These are phyloP conservation scores for Plutella xylostella DNA, from an alignment of 2,888 invertebrate species.

Conservation along the genomic window DNA sequence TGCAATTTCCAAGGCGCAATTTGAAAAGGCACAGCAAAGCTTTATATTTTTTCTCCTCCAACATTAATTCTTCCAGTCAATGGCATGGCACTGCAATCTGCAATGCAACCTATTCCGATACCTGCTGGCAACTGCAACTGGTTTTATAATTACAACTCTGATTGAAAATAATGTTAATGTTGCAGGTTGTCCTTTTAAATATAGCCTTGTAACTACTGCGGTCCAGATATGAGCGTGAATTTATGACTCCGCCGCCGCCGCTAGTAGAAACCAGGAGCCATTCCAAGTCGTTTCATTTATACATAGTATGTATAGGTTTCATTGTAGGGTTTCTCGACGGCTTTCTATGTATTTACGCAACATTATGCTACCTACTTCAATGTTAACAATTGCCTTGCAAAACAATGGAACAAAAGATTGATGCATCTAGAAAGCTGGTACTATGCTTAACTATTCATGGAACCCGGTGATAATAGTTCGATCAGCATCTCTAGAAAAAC, in stretches of 20 bases:
- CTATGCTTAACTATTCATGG: neutral
- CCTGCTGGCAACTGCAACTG: neutral
- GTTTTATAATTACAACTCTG: conserved; percentile 1
- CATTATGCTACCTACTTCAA: no score
- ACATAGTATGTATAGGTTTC: no score
- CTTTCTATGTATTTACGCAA: neutral
- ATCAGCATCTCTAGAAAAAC: conserved; percentile 1
- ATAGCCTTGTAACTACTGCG: no score
- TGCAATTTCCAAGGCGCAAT: neutral
- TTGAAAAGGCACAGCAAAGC: no score
- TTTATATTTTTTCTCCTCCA: no score
- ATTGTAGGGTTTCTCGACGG: neutral
- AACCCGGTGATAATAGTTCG: neutral
- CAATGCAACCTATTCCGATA: neutral
- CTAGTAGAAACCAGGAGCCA: no score
- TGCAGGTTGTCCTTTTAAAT: no score
- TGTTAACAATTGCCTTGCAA: neutral
- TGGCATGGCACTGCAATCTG: no score
- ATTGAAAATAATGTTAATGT: neutral
- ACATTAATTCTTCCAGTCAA: no score
- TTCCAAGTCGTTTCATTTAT: no score
- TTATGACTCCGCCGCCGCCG: no score
- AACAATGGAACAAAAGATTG: conserved; percentile 2
- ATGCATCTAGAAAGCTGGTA: neutral
- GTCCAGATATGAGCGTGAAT: no score